A percentile compares a stretch with the other conserved stretches of the same genome.
Evolutionary conservation across 1,140 invertebrate species (phyloP).

Genomic region (Samia ricini): DNA sequence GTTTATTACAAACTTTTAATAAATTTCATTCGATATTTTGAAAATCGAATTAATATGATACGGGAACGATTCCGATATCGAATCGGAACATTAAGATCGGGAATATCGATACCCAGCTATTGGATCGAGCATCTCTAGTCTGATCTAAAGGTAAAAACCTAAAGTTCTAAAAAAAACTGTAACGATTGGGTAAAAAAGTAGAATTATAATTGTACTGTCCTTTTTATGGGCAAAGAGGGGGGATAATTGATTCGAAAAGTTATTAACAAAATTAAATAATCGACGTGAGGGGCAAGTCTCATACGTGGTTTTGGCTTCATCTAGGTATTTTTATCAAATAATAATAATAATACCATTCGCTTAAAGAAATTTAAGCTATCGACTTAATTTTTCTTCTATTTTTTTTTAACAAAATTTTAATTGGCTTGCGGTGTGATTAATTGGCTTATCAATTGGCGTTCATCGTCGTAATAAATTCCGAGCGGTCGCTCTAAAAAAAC

Average conservation of each 20-base stretch:
- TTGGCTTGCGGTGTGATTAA: conserved; percentile 76
- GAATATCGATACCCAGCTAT: too few species aligned
- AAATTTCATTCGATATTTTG: too few species aligned
- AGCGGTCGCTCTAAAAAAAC: conserved; percentile 32
- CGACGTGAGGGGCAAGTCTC: conserved; percentile 42
- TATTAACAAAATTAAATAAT: not conserved
- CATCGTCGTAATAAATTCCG: conserved; percentile 9
- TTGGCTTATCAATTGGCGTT: conserved; percentile 51
- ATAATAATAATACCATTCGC: conserved; percentile 70
- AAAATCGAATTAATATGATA: too few species aligned
- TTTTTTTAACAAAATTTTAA: conserved; percentile 65
- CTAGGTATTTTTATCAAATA: conserved; percentile 63
- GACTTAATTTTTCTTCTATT: conserved; percentile 68
- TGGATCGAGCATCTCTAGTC: too few species aligned
- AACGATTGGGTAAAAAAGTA: too few species aligned
- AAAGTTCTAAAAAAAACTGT: too few species aligned
- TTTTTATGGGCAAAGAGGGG: not conserved
- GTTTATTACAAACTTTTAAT: too few species aligned
- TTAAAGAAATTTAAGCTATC: conserved; percentile 62
- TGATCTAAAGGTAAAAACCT: too few species aligned
- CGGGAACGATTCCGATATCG: too few species aligned
- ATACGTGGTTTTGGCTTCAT: conserved; percentile 77
- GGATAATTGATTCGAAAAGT: not conserved
- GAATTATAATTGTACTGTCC: too few species aligned
- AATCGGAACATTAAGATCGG: too few species aligned